Conservation (phyloP, 2,888 invertebrate genomes). For the Taphrorychus bicolor region DNA sequence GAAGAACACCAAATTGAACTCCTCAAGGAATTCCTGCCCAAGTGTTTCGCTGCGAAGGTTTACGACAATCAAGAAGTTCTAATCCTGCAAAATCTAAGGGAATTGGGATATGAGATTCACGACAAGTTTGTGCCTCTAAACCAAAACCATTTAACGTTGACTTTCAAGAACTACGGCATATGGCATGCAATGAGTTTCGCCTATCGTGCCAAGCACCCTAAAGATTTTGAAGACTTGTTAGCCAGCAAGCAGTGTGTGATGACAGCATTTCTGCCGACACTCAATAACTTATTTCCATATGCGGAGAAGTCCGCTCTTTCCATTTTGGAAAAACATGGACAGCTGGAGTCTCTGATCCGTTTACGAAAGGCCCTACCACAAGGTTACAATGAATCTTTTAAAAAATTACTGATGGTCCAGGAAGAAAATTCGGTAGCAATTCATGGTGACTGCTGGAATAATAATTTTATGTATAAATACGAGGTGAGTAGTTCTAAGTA, state of each 20-base stretch:
- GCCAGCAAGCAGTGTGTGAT: not conserved
- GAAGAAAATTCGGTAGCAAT: not conserved
- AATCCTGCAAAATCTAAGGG: constrained; percentile 10
- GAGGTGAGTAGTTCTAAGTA: constrained; percentile 29
- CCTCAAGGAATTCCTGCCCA: constrained; percentile 36
- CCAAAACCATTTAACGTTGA: constrained; percentile 11
- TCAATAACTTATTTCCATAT: not conserved
- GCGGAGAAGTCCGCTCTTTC: not conserved
- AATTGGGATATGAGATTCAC: constrained; percentile 6
- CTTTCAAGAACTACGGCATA: constrained; percentile 11
- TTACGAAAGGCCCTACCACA: not conserved
- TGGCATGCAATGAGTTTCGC: constrained; percentile 13
- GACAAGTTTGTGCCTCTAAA: constrained; percentile 4
- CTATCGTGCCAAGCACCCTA: constrained; percentile 3
- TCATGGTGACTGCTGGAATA: constrained; percentile 43
- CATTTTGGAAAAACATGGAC: not conserved
- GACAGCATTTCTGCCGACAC: not conserved
- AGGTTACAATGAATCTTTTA: not conserved
- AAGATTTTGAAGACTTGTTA: constrained; percentile 1
- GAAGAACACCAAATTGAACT: constrained; percentile 17
- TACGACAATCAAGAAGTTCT: constrained; percentile 10
- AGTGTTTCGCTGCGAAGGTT: constrained; percentile 24
- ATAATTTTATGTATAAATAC: constrained; percentile 43
- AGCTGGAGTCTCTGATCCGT: not conserved
- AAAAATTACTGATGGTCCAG: not conserved